Evolutionary conservation across 2,797 vertebrate species (phyloP), one percentile per base, ranked within the genome.

Genomic region (Pipistrellus nathusii): DNA sequence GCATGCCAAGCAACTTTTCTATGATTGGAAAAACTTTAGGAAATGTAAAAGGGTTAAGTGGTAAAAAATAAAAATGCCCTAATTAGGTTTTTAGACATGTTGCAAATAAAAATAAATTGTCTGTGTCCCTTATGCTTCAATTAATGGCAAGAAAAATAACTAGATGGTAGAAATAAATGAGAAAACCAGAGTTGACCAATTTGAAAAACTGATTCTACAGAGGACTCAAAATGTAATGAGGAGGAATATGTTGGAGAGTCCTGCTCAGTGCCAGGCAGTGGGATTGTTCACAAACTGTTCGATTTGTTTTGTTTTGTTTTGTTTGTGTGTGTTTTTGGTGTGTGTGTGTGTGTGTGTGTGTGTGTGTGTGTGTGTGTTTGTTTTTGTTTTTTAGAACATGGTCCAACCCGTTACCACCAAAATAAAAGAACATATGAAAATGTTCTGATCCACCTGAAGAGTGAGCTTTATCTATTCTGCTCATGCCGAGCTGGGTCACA

Each of bases 131-230:
- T 71, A 73, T 8, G 83, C 64, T 87, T 87, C 44, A 62, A 30
- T 53, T 83, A 84, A 85, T 62, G 44, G n/a, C 23, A 82, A 90
- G 21, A 73, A 82, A 85, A 94, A 71, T 1, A 1, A 92, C 41
- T 68, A 62, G 46, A 69, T 64, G 27, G 72, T 68, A 71, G 94
- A 90, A 90, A 77, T 57, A 69, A 90, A 62, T 48, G 57, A 84
- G 82, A 83, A 80, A 84, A 57, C 23, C 15, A 53, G 20, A 92
- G 32, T 59, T 66, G 82, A 25, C 51, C 17, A 66, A n/a, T 55
- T 68, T 68, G 12, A 62, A 46, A 78, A 51, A 73, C 0, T 20
- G 62, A 73, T 51, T 73, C 44, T 76, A 48, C 69, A 51, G 68
- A 53, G 11, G 64, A 15, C 73, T 77, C 46, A 13, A 85, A 76